Base-by-base conservation (phyloP, 2,797 vertebrate species). In the Phrynocephalus forsythii region DNA sequence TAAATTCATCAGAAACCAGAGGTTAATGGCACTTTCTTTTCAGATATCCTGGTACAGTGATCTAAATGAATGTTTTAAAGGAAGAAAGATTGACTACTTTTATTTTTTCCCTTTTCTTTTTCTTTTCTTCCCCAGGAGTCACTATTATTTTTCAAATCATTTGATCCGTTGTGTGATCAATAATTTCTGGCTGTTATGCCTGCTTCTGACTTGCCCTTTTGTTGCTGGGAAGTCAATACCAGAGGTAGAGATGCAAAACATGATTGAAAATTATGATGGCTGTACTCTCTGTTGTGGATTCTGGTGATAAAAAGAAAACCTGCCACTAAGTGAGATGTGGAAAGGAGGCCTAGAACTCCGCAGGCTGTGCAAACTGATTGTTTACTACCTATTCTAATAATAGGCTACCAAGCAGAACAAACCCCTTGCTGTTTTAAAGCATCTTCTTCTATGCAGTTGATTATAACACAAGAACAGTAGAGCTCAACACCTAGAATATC, bases 151-250 rank as follows among this genome's bases (percentile, higher is more conserved):
- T 38, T 84, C 5, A 84, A 86, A 76, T 89, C 24, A 63, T 87
- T 90, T 38, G 11, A 90, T 11, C 50, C 85, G 5, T 67, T 89
- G 72, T 28, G 79, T 63, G 89, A 93, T 94, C 88, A 85, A 92
- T 94, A 92, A 88, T 33, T 83, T n/a, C 78, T 93, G 90, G 72
- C 81, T 91, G 60, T 86, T 92, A 44, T 82, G 75, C 5, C 92
- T 91, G 92, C 83, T 52, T 63, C 56, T 44, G 81, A 80, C 24
- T 33, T 73, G 38, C 0, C 0, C 80, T 77, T 82, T n/a, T 85
- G 75, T 84, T 91, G 78, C 60, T 88, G 88, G 84, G 67, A 88
- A n/a, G 93, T 92, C 85, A 82, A 86, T 93, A 92, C 86, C 89
- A 90, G 22, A 85, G 86, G 78, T 88, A 81, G 30, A 18, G 75